phyloP scores from a whole-genome alignment of 2,113 vertebrate genomes.

The Pollachius pollachius region DNA sequence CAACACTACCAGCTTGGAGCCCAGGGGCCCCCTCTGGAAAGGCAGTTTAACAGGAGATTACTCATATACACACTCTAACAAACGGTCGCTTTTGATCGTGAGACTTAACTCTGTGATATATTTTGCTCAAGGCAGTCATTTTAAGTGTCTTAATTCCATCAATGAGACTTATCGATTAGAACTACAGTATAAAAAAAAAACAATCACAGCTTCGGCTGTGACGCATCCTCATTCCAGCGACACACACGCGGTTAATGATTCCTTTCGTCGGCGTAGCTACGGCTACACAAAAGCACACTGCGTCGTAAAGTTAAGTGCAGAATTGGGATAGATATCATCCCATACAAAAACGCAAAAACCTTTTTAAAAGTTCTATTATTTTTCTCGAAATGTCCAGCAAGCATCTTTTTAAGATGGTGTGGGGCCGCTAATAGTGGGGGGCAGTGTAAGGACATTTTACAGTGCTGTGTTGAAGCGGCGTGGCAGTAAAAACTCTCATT shows the following conservation, averaged over 20 bases:
- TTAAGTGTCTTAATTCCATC: conserved; percentile 29
- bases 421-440: conserved; percentile 43
- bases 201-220: conserved; percentile 46
- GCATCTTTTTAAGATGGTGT: conserved; percentile 43
- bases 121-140: conserved; percentile 28
- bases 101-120: conserved; percentile 40
- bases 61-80: conserved; percentile 49
- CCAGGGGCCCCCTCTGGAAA: conserved; percentile 54
- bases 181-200: conserved; percentile 24
- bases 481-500: conserved; percentile 58
- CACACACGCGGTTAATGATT: conserved; percentile 39
- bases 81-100: conserved; percentile 47
- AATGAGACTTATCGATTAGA: conserved; percentile 45
- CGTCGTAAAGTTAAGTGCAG: neutral
- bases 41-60: conserved; percentile 50
- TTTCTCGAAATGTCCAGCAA: conserved; percentile 40
- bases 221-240: conserved; percentile 27
- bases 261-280: conserved; percentile 18
- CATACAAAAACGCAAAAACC: conserved; percentile 27
- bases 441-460: conserved; percentile 65
- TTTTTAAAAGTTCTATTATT: conserved; percentile 36
- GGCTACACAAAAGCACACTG: conserved; percentile 6
- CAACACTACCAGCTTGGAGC: conserved; percentile 54
- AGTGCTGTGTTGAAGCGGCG: conserved; percentile 58
- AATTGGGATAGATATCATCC: conserved; percentile 21